phyloP scores from a whole-genome alignment of 2,797 vertebrate species.

The Cryptoprocta ferox region DNA sequence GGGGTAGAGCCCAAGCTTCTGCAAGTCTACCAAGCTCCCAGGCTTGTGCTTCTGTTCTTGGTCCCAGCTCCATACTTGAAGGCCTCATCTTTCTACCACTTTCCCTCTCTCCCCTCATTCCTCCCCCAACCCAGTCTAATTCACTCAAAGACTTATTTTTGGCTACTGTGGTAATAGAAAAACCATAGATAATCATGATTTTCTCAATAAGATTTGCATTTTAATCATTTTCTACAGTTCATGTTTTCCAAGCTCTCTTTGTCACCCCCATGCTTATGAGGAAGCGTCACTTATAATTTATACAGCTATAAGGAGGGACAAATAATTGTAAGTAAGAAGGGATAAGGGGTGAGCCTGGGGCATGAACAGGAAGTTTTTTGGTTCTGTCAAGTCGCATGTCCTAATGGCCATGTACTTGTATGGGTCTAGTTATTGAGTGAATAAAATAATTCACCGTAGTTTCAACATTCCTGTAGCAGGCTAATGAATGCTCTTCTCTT shows the following conservation, averaged over 20 bases:
- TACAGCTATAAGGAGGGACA: background rate
- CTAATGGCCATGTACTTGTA: background rate
- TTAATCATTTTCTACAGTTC: background rate
- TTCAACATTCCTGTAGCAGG: conserved; percentile 48
- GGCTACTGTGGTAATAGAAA: background rate
- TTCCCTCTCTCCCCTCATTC: rapidly evolving
- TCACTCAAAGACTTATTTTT: conserved; percentile 22
- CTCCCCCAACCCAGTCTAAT: background rate
- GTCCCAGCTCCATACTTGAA: background rate
- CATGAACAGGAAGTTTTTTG: background rate
- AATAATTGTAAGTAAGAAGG: background rate
- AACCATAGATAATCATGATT: background rate
- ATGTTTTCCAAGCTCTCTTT: background rate
- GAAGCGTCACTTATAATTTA: background rate
- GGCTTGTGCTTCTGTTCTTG: background rate
- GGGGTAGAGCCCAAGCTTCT: background rate
- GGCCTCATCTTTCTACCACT: background rate
- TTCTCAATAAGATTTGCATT: background rate
- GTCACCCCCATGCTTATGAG: background rate
- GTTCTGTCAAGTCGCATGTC: background rate
- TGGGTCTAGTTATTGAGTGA: background rate
- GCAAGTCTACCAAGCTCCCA: background rate
- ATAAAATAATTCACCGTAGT: conserved; percentile 38
- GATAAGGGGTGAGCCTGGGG: background rate
- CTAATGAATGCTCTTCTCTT: conserved; percentile 35